Conservation (phyloP, 1,140 invertebrate genomes). For the Calephelis virginiensis region DNA sequence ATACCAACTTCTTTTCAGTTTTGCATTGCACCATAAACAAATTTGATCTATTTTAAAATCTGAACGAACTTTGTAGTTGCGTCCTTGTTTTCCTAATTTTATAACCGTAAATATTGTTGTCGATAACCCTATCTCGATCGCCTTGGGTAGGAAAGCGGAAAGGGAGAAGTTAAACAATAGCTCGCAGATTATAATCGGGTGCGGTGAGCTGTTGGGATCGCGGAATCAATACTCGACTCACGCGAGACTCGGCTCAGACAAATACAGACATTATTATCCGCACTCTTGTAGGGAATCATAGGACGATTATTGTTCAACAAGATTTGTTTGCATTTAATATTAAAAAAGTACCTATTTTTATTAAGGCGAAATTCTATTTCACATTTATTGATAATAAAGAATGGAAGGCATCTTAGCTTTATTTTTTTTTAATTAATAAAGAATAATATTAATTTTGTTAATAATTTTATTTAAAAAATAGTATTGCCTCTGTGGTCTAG, state of each 20-base stretch:
- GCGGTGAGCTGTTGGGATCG: conserved; percentile 6
- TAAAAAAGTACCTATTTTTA: too few relatives aligned
- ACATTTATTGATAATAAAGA: too few relatives aligned
- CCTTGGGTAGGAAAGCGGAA: neutral
- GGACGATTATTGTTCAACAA: neutral
- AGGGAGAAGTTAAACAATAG: conserved; percentile 34
- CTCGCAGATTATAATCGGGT: conserved; percentile 20
- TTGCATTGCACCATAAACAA: too few relatives aligned
- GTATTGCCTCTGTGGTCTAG: too few relatives aligned
- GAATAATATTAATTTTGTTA: too few relatives aligned
- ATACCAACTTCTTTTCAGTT: too few relatives aligned
- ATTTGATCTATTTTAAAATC: too few relatives aligned
- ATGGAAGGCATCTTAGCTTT: too few relatives aligned
- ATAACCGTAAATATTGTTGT: neutral
- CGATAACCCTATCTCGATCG: neutral
- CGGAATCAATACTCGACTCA: conserved; percentile 19
- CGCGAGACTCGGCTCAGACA: conserved; percentile 19
- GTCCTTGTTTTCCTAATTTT: too few relatives aligned
- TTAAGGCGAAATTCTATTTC: too few relatives aligned
- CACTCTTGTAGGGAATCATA: neutral
- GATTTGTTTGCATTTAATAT: neutral
- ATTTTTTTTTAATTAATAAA: too few relatives aligned
- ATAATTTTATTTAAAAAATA: too few relatives aligned
- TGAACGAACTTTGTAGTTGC: neutral
- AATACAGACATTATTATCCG: conserved; percentile 26